Conservation (phyloP, 2,113 vertebrate genomes). For the Glaucomys volans region DNA sequence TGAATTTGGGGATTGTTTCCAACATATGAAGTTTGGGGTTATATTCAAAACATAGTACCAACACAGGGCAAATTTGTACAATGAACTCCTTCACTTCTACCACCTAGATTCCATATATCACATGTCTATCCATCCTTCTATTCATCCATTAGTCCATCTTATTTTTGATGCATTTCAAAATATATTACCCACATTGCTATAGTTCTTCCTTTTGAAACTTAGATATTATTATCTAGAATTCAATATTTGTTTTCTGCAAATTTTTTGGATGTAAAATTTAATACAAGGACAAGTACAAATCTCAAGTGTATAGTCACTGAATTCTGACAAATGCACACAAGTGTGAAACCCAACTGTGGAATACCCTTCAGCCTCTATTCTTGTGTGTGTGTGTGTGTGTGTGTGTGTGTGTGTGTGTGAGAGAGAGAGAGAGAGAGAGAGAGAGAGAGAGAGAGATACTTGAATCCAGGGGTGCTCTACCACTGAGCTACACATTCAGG, state of each 20-base stretch:
- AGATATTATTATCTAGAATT: not conserved
- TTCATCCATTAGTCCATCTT: not conserved
- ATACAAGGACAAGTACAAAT: not conserved
- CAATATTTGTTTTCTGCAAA: not conserved
- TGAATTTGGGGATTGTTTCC: not conserved
- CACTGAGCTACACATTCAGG: too few relatives aligned
- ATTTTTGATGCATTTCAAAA: not conserved
- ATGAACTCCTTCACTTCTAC: not conserved
- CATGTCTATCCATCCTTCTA: not conserved
- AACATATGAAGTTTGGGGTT: not conserved
- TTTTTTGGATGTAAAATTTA: not conserved
- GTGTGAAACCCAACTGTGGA: not conserved
- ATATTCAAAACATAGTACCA: not conserved
- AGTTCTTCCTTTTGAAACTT: not conserved
- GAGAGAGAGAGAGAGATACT: too few relatives aligned
- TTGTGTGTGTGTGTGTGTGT: too few relatives aligned
- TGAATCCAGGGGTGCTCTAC: too few relatives aligned
- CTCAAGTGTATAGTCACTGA: not conserved
- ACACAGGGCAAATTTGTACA: not conserved
- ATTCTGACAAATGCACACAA: not conserved
- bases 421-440: too few relatives aligned
- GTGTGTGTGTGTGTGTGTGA: too few relatives aligned
- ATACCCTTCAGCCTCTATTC: not conserved
- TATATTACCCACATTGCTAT: not conserved
- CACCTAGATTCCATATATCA: not conserved